Conservation (phyloP, 2,797 vertebrate genomes). For the Acanthis flammea region DNA sequence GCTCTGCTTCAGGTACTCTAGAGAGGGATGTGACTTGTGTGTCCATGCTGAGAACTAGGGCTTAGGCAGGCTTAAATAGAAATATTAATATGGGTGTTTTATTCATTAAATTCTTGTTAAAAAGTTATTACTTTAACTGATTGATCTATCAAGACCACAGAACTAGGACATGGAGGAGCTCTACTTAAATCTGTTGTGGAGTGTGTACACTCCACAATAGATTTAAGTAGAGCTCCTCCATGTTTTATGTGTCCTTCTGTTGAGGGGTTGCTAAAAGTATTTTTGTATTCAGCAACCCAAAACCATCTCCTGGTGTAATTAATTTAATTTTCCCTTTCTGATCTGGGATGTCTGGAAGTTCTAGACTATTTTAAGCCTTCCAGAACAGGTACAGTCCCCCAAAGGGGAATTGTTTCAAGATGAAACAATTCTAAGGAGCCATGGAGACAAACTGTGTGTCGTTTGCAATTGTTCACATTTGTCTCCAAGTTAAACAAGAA, state of each 20-base stretch:
- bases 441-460: not conserved
- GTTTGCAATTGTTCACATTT: not conserved
- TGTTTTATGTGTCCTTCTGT: not conserved
- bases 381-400: not conserved
- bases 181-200: too few relatives aligned
- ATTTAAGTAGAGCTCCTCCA: not conserved
- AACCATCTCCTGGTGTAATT: not conserved
- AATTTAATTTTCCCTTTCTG: not conserved
- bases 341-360: not conserved
- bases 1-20: not conserved
- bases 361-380: not conserved
- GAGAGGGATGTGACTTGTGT: not conserved
- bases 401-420: not conserved
- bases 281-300: not conserved
- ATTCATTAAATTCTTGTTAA: not conserved
- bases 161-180: too few relatives aligned
- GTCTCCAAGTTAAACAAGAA: not conserved
- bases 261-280: not conserved
- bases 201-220: not conserved
- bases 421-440: not conserved
- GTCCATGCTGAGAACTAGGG: not conserved
- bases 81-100: not conserved
- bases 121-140: not conserved
- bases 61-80: not conserved
- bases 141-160: not conserved